Evolutionary conservation across 2,113 vertebrate species (phyloP).

Genomic region (Gnathonemus echidnorhynchus): DNA sequence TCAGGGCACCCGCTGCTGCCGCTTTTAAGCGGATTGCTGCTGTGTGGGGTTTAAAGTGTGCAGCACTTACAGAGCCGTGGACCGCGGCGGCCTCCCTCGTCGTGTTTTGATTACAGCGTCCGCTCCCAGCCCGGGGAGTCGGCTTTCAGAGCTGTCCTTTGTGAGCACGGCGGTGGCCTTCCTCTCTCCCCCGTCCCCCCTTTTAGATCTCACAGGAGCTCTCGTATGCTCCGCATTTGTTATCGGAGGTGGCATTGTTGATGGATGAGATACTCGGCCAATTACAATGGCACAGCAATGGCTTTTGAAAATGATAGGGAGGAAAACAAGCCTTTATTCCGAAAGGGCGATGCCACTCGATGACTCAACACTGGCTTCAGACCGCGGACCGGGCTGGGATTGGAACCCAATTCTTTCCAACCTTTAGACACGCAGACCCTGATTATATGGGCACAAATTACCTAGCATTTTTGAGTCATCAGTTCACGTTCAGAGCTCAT

Average conservation of each 20-base stretch:
- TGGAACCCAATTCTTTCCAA: conserved; percentile 24
- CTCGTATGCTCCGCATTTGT: conserved; percentile 70
- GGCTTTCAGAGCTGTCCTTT: conserved; percentile 22
- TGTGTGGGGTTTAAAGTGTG: conserved; percentile 7
- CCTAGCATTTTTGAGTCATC: neutral
- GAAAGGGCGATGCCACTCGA: conserved; percentile 53
- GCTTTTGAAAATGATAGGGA: conserved; percentile 68
- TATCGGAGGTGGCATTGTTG: conserved; percentile 68
- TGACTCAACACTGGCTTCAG: conserved; percentile 40
- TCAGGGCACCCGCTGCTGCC: neutral
- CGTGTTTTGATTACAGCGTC: conserved; percentile 19
- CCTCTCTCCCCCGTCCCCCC: conserved; percentile 45
- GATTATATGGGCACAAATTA: neutral
- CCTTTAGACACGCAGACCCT: neutral
- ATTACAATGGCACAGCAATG: conserved; percentile 78
- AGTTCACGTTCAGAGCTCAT: neutral
- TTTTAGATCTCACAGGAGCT: conserved; percentile 62
- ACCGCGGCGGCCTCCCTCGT: neutral
- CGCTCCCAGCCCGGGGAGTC: neutral
- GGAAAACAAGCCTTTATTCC: conserved; percentile 53
- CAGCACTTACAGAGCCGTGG: conserved; percentile 10
- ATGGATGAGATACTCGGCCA: conserved; percentile 74
- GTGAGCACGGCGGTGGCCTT: conserved; percentile 18
- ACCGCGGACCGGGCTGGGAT: conserved; percentile 25
- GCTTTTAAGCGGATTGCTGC: conserved; percentile 6